Evolutionary conservation across 2,797 vertebrate genomes (phyloP), one percentile per base, ranked within the genome.

Genomic region (Myotis vivesi): DNA sequence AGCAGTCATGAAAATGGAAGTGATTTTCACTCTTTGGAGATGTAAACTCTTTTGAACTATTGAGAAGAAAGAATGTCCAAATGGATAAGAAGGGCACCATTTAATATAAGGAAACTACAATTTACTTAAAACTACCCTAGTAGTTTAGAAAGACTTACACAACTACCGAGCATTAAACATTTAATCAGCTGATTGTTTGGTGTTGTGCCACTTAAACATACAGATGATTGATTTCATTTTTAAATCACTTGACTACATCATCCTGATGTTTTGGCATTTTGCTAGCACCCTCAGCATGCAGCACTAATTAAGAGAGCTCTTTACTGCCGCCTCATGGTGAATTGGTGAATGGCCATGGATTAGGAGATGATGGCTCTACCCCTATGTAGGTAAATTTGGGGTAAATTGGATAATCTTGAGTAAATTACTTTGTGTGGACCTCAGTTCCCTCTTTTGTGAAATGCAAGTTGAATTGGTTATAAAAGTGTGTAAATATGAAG

Each of bases 141-240:
- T 25, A 38, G 76, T 81, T 66, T 49, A 75, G 20, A 77, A 77
- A 92, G 84, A 77, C 51, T 41, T 51, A 46, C 62, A 23, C 0
- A 0, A 91, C 5, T 0, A 30, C 33, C 46, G 51, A 36, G 30
- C 72, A 69, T 90, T 87, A 73, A 87, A 71, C 59, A 68, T 82
- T 94, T 33, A 96, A 64, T 30, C 73, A 79, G 25, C 5, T 76
- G 62, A 76, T 44, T 82, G 84, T 38, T 91, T 85, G 89, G 89
- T 77, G 20, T 72, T 15, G 25, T 53, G 92, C 93, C 81, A 46
- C 62, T 51, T 66, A 62, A 23, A 62, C 55, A 38, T 20, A 46
- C 38, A 49, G 55, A 55, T 68, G 92, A 84, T 73, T 84, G 91
- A 92, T 92, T 91, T 92, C 51, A 46, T 88, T 79, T 64, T 75